These are phyloP conservation scores for Pleuronectes platessa DNA, from an alignment of 2,113 vertebrate genomes.

Conservation along the genomic window DNA sequence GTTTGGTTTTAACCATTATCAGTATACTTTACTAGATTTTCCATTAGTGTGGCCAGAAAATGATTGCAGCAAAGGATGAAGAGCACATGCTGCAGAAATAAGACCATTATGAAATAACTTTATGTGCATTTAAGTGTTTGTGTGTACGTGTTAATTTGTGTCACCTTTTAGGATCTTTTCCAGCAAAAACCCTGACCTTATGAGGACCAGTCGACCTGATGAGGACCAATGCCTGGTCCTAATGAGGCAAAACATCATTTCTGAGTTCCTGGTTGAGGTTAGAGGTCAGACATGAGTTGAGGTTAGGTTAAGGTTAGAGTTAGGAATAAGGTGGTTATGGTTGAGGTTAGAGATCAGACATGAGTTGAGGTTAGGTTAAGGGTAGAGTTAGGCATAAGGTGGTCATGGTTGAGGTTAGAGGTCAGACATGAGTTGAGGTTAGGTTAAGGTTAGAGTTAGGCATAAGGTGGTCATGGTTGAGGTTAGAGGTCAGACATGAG, in stretches of 20 bases:
- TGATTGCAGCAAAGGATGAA: neutral
- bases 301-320: neutral
- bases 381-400: too few species aligned
- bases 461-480: neutral
- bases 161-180: neutral
- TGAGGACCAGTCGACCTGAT: neutral
- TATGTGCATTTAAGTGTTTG: neutral
- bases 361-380: neutral
- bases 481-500: neutral
- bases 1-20: neutral
- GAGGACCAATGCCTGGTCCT: neutral
- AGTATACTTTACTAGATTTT: neutral
- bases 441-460: neutral
- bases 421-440: neutral
- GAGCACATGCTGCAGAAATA: conserved; percentile 29
- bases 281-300: neutral
- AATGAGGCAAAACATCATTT: neutral
- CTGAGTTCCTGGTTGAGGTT: neutral
- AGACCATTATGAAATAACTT: neutral
- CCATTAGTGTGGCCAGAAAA: neutral
- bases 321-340: too few species aligned
- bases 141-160: neutral
- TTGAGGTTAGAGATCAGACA: neutral
- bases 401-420: neutral
- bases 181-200: neutral